Conservation (phyloP, 1,140 invertebrate species). For the Sesamia nonagrioides region DNA sequence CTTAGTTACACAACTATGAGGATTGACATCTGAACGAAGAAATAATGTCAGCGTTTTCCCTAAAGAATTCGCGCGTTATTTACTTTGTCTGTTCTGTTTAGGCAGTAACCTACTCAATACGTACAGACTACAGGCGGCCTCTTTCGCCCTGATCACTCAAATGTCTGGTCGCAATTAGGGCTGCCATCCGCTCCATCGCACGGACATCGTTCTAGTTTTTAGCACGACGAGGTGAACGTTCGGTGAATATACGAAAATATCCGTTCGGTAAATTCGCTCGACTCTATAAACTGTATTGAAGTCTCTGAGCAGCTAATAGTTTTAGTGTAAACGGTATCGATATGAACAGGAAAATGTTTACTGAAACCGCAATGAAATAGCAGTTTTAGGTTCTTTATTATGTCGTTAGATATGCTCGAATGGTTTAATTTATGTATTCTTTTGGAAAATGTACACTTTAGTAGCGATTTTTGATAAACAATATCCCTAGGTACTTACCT, state of each 20-base stretch:
- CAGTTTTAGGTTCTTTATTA: slow-evolving; percentile 36
- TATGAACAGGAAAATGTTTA: slow-evolving; percentile 35
- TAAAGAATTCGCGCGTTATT: slow-evolving; percentile 2
- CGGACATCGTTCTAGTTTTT: slow-evolving; percentile 55
- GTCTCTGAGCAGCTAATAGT: slow-evolving; percentile 32
- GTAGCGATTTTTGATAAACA: background rate
- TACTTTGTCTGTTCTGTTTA: no score
- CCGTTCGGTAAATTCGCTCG: slow-evolving; percentile 34
- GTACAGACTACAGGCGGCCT: slow-evolving; percentile 49
- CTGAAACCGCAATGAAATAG: slow-evolving; percentile 32
- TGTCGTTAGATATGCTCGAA: slow-evolving; percentile 22
- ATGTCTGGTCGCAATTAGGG: slow-evolving; percentile 56
- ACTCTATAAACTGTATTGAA: slow-evolving; percentile 38
- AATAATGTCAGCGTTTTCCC: slow-evolving; percentile 12
- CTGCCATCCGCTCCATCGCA: slow-evolving; percentile 48
- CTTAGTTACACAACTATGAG: background rate
- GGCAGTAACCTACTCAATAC: slow-evolving; percentile 11
- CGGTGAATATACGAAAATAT: slow-evolving; percentile 49
- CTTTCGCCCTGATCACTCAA: slow-evolving; percentile 56
- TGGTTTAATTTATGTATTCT: slow-evolving; percentile 22
- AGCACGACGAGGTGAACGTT: slow-evolving; percentile 51
- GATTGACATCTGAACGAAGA: background rate
- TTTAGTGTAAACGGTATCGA: slow-evolving; percentile 31
- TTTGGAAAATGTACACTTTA: slow-evolving; percentile 19
- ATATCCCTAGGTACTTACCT: background rate